phyloP scores from a whole-genome alignment of 1,140 invertebrate species.

The Drosophila arizonae region DNA sequence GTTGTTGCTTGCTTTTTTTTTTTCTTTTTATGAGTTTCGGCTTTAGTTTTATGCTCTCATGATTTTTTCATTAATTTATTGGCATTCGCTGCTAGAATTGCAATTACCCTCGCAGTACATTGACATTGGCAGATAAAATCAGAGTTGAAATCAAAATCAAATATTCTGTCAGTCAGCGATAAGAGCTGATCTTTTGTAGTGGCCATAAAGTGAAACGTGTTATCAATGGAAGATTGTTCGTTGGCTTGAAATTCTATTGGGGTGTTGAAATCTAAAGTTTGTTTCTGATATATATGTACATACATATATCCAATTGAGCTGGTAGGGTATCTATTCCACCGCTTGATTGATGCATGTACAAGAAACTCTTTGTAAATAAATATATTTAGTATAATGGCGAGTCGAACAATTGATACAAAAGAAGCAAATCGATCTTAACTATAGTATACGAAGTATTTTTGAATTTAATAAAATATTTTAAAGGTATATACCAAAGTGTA shows the following conservation, averaged over 20 bases:
- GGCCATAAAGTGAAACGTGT: too few relatives aligned
- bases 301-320: too few relatives aligned
- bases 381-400: too few relatives aligned
- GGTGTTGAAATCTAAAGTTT: neutral
- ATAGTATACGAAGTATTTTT: too few relatives aligned
- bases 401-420: too few relatives aligned
- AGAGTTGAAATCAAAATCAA: conserved; percentile 40
- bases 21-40: conserved; percentile 44
- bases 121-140: conserved; percentile 39
- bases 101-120: conserved; percentile 44
- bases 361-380: too few relatives aligned
- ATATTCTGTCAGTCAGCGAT: conserved; percentile 29
- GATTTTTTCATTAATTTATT: conserved; percentile 79
- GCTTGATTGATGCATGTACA: too few relatives aligned
- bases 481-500: too few relatives aligned
- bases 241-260: neutral
- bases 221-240: conserved; percentile 7
- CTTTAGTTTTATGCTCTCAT: conserved; percentile 69
- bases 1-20: conserved; percentile 12
- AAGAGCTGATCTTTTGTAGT: neutral
- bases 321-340: too few relatives aligned
- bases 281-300: too few relatives aligned
- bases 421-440: neutral
- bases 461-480: neutral
- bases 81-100: conserved; percentile 37